phyloP scores from a whole-genome alignment of 2,113 vertebrate genomes.

The human (Homo sapiens) region DNA sequence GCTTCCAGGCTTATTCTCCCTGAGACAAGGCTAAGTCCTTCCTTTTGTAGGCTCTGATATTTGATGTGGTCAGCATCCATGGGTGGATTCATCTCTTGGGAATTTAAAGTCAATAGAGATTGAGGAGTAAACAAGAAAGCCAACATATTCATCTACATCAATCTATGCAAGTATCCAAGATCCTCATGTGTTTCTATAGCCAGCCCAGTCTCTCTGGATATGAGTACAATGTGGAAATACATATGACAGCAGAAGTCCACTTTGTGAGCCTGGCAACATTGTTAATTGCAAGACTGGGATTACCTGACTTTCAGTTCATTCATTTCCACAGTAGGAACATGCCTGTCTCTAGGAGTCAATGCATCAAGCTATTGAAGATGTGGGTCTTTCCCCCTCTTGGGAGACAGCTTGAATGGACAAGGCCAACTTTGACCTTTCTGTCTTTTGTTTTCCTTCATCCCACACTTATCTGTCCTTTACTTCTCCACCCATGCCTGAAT shows the following conservation, averaged over 20 bases:
- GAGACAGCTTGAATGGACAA: not conserved
- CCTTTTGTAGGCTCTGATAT: not conserved
- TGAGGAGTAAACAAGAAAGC: not conserved
- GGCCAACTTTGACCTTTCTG: not conserved
- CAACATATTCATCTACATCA: not conserved
- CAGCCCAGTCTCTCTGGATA: no score
- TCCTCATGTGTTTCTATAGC: accelerated
- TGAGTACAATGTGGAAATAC: not conserved
- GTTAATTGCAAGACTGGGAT: not conserved
- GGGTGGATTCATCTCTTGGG: not conserved
- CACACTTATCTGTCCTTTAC: not conserved
- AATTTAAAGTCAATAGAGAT: not conserved
- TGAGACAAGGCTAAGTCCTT: not conserved
- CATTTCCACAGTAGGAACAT: not conserved
- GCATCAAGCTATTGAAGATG: not conserved
- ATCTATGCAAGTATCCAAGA: not conserved
- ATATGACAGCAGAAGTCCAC: not conserved
- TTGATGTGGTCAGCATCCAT: not conserved
- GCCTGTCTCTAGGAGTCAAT: not conserved
- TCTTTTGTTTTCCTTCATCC: not conserved
- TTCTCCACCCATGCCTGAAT: not conserved
- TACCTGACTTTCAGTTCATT: not conserved
- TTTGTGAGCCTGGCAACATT: not conserved
- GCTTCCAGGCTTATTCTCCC: not conserved
- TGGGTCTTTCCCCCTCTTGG: not conserved